These are phyloP conservation scores for Carposina sasakii DNA, from an alignment of 1,140 invertebrate genomes.

Conservation along the genomic window DNA sequence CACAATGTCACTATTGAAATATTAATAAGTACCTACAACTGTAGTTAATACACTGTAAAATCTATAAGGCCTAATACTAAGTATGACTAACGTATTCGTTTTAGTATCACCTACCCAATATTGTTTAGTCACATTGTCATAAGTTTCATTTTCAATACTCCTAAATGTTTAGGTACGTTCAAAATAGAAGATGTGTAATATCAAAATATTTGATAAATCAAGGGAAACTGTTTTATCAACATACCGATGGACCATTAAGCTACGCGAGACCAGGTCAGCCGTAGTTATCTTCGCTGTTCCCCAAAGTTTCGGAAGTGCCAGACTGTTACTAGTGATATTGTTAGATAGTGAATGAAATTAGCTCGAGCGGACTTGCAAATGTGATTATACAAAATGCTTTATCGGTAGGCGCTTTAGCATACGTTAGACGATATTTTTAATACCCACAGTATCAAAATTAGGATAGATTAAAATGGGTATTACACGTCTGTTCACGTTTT, in stretches of 20 bases:
- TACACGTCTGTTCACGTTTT: constrained; percentile 49
- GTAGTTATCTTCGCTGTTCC: constrained; percentile 68
- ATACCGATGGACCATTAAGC: constrained; percentile 42
- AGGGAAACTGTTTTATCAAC: no score
- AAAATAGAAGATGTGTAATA: no score
- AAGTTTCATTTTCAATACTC: no score
- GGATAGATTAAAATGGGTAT: constrained; percentile 29
- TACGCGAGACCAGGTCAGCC: constrained; percentile 61
- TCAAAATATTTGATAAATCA: no score
- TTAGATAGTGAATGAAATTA: constrained; percentile 63
- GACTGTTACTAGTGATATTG: constrained; percentile 63
- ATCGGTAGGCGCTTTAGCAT: constrained; percentile 64
- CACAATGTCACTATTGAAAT: no score
- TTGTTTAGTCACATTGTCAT: no score
- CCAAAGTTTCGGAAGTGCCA: constrained; percentile 65
- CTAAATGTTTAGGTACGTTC: no score
- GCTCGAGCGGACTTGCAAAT: constrained; percentile 52
- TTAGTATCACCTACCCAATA: no score
- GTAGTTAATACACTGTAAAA: no score
- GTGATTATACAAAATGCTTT: constrained; percentile 68
- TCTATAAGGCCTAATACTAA: no score
- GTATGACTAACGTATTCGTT: no score
- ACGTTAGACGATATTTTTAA: constrained; percentile 62
- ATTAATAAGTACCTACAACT: no score
- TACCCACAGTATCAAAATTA: constrained; percentile 56